Evolutionary conservation across 2,888 invertebrate species (phyloP), one percentile per base, ranked within the genome.

Genomic region (Agrilus biguttatus): DNA sequence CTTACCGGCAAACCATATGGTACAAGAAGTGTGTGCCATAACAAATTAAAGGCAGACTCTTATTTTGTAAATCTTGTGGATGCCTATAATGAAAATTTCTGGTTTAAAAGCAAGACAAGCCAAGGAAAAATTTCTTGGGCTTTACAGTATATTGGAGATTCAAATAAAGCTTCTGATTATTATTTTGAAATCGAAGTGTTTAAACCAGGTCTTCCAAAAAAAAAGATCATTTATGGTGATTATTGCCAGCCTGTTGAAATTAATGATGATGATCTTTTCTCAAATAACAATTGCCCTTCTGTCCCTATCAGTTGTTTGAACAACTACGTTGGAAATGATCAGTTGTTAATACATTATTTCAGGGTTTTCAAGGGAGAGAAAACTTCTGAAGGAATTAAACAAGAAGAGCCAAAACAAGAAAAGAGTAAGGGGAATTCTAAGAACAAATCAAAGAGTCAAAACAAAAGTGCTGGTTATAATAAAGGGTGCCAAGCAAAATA

Each of bases 61-160:
- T 53, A 48, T 28, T 54, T 53, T 41, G 51, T 49, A 8, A 54
- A 56, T 39, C 47, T 56, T 23, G 46, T 54, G 6, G 44, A 54
- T 34, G 53, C 53, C n/a, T 49, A 49, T 35, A 44, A 47, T 36
- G 45, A 51, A 36, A 19, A 53, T 17, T 56, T 56, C 43, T 56
- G 55, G 55, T 56, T 54, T 43, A 56, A 55, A 44, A 53, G 51
- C 36, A 54, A 53, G 40, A 23, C 47, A 10, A 49, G 50, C 13
- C 44, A 48, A 13, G 45, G 42, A 13, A 51, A 49, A 40, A 35
- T 55, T 12, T 55, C 38, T 39, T 56, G 53, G 52, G 51, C 48
- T 12, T 48, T 56, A 7, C 55, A 56, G 40, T 50, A 45, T 7
- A 51, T 56, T 19, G 54, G 53, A 19, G 40, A 48, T 12, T 40